These are phyloP conservation scores for Anas georgica DNA, from an alignment of 2,797 vertebrate genomes.

Conservation along the genomic window DNA sequence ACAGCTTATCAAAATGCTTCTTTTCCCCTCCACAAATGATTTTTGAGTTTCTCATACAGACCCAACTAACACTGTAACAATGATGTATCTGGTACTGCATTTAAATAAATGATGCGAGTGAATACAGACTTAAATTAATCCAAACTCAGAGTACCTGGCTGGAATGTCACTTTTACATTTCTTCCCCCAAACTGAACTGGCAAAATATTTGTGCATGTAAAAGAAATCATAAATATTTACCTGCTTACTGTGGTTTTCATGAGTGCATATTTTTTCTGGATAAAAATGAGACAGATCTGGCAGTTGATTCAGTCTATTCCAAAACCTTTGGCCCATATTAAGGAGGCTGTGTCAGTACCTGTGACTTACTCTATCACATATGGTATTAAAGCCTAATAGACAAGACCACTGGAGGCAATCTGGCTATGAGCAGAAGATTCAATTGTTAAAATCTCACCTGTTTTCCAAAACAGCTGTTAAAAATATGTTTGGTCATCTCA, in stretches of 20 bases:
- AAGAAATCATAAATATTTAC: neutral
- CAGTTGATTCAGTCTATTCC: neutral
- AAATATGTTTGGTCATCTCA: rapidly evolving
- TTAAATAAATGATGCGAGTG: neutral
- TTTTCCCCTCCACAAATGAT: neutral
- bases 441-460: neutral
- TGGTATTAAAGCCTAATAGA: neutral
- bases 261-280: neutral
- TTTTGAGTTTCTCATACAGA: neutral
- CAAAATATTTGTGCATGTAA: neutral
- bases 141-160: neutral
- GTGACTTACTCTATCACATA: neutral
- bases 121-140: neutral
- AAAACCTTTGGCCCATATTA: neutral
- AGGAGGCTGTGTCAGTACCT: neutral
- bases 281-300: neutral
- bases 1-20: neutral
- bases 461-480: neutral
- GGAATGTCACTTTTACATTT: neutral
- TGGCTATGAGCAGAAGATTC: neutral
- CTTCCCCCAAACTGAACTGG: neutral
- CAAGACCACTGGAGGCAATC: neutral
- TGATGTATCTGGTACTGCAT: neutral
- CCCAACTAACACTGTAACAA: neutral
- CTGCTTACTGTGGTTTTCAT: neutral